Percentiles rank a stretch among this genome's conserved stretches.
Conservation (phyloP, 2,113 vertebrate genomes). For the Caretta caretta region DNA sequence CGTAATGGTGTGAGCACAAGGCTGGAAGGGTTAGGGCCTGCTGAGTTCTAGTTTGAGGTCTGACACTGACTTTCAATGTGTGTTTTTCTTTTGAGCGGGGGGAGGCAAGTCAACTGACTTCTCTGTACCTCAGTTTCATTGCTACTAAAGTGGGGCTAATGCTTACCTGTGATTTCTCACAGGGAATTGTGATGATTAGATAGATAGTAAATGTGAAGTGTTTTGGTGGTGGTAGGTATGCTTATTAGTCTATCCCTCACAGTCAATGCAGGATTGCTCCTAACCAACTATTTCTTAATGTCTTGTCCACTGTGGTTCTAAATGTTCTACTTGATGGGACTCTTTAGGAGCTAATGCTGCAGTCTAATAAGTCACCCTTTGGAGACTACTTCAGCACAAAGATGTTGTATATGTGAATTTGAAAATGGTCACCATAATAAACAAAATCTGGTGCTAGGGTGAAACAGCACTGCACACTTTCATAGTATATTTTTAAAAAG, state of each 20-base stretch:
- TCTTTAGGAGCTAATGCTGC: background rate
- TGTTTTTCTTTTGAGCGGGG: no score
- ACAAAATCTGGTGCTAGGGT: background rate
- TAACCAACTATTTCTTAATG: background rate
- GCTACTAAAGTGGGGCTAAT: background rate
- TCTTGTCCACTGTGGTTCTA: background rate
- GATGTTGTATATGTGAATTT: background rate
- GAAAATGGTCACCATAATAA: background rate
- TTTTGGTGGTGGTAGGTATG: background rate
- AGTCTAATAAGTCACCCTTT: background rate
- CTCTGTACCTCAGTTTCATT: background rate
- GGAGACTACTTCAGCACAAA: background rate
- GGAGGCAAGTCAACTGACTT: background rate
- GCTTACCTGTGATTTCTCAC: background rate
- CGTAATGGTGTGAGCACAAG: background rate
- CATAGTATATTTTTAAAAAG: no score
- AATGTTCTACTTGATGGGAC: background rate
- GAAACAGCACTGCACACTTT: no score
- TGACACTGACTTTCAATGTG: background rate
- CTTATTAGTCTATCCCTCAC: background rate
- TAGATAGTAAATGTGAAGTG: background rate
- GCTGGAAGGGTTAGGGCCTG: background rate
- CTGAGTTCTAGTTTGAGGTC: background rate
- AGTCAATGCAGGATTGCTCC: background rate
- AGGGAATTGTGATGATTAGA: background rate